Evolutionary conservation across 2,888 invertebrate genomes (phyloP).

Genomic region (Cremastinae sp.): DNA sequence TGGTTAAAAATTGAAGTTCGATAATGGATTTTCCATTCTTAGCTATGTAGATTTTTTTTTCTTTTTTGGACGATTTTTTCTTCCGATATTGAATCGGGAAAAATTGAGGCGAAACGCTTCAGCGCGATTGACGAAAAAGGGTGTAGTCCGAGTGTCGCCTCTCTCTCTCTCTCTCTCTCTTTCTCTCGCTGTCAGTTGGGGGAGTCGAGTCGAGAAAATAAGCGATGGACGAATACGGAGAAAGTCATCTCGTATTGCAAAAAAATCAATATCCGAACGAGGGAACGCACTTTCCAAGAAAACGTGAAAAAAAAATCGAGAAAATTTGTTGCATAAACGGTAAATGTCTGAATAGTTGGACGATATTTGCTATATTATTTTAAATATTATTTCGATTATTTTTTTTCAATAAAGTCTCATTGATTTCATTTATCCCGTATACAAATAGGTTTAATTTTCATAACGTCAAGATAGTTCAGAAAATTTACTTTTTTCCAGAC

Average conservation of each 20-base stretch:
- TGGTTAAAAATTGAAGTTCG: neutral
- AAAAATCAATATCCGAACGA: conserved; percentile 70
- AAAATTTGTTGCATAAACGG: conserved; percentile 22
- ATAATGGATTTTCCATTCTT: neutral
- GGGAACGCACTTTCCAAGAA: conserved; percentile 62
- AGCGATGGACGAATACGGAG: conserved; percentile 47
- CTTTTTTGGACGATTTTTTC: neutral
- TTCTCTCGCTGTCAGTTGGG: conserved; percentile 45
- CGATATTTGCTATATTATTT: too few species aligned
- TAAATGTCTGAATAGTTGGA: conserved; percentile 26
- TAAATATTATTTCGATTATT: too few species aligned
- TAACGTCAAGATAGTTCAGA: too few species aligned
- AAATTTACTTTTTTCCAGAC: too few species aligned
- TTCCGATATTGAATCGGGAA: neutral
- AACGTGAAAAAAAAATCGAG: conserved; percentile 47
- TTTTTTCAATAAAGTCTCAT: too few species aligned
- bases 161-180: too few species aligned
- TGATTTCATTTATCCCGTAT: too few species aligned
- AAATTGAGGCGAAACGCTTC: conserved; percentile 9
- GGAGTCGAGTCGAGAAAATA: conserved; percentile 16
- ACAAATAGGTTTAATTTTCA: too few species aligned
- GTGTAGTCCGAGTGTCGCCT: conserved; percentile 34
- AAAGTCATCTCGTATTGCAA: conserved; percentile 70
- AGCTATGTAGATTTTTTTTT: neutral
- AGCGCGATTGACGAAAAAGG: conserved; percentile 29